Conservation (phyloP, 2,888 invertebrate species). For the Rhagophthalmus giganteus region DNA sequence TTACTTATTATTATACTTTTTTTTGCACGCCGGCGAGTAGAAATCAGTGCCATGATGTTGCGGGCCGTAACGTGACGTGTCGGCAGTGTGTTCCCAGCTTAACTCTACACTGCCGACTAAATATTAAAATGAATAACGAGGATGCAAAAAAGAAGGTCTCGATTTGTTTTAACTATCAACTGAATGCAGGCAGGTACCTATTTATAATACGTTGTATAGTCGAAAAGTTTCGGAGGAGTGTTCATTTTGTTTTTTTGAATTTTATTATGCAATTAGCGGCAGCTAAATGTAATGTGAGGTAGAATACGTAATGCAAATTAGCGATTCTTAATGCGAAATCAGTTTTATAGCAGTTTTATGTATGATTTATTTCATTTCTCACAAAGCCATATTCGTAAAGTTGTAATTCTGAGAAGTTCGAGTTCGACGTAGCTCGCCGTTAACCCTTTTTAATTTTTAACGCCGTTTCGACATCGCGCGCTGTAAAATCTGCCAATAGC, state of each 20-base stretch:
- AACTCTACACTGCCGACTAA: too few relatives aligned
- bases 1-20: too few relatives aligned
- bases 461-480: constrained; percentile 9
- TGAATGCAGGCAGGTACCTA: too few relatives aligned
- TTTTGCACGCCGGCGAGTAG: too few relatives aligned
- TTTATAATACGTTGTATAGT: too few relatives aligned
- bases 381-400: constrained; percentile 44
- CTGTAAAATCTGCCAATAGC: constrained; percentile 14
- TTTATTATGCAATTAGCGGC: constrained; percentile 40
- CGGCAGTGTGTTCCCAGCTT: too few relatives aligned
- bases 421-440: constrained; percentile 37
- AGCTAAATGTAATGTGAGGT: constrained; percentile 50
- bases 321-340: constrained; percentile 37
- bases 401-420: constrained; percentile 42
- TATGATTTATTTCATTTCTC: constrained; percentile 48
- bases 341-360: constrained; percentile 43
- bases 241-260: constrained; percentile 14
- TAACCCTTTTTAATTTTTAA: constrained; percentile 5
- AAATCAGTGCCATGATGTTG: too few relatives aligned
- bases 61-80: too few relatives aligned
- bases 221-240: too few relatives aligned
- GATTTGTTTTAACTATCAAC: too few relatives aligned
- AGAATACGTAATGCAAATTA: constrained; percentile 53
- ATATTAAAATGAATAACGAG: too few relatives aligned
- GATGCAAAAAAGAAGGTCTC: too few relatives aligned